phyloP scores from a whole-genome alignment of 2,113 vertebrate species.

The Accipiter cooperii region DNA sequence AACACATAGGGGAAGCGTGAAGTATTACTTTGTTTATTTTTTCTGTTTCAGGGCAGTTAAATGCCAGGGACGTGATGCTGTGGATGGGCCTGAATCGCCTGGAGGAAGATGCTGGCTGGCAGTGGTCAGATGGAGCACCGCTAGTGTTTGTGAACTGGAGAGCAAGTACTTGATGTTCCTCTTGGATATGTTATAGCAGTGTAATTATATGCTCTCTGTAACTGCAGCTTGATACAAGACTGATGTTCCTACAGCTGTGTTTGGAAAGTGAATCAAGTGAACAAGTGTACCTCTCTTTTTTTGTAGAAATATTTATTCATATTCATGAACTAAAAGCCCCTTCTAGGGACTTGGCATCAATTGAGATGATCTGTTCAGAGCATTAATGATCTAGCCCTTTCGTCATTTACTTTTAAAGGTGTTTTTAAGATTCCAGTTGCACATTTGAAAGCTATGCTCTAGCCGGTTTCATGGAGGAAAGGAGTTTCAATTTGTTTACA shows the following conservation, averaged over 20 bases:
- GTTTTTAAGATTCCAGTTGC: not conserved
- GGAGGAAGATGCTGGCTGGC: constrained; percentile 81
- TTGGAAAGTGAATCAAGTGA: not conserved
- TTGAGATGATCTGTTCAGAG: not conserved
- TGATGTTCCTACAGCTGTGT: not conserved
- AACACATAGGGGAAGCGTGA: not conserved
- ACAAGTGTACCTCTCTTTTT: not conserved
- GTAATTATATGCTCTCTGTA: not conserved
- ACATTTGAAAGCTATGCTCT: not conserved
- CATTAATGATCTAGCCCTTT: not conserved
- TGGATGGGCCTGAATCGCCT: constrained; percentile 89
- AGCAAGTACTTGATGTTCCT: constrained; percentile 70
- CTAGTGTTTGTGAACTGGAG: constrained; percentile 82
- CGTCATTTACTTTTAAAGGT: not conserved
- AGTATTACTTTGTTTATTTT: not conserved
- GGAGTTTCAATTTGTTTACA: not conserved
- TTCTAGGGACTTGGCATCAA: not conserved
- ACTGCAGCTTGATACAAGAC: not conserved
- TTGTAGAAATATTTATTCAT: not conserved
- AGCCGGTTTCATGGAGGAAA: not conserved
- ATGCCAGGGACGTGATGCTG: constrained; percentile 67
- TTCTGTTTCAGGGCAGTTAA: constrained; percentile 77
- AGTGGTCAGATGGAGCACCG: constrained; percentile 87
- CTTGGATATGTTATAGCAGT: not conserved
- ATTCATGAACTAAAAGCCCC: not conserved